These are phyloP conservation scores for Brenthis hecate DNA, from an alignment of 2,888 invertebrate species.

Conservation along the genomic window DNA sequence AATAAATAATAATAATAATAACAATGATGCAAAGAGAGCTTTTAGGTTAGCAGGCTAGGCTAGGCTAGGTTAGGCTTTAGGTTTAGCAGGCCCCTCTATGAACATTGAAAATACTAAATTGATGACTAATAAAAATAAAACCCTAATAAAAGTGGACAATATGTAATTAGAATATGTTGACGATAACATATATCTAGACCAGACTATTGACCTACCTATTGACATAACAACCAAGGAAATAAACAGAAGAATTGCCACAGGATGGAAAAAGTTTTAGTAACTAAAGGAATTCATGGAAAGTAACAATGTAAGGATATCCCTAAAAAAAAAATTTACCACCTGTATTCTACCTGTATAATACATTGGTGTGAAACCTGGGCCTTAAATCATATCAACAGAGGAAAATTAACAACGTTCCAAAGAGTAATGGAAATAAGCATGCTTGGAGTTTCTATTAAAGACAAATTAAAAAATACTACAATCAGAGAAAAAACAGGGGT, in stretches of 20 bases:
- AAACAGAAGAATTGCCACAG: slow-evolving; percentile 32
- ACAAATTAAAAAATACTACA: slow-evolving; percentile 8
- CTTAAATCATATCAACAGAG: background rate
- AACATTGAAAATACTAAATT: too few species aligned
- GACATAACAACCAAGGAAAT: background rate
- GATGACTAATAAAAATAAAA: too few species aligned
- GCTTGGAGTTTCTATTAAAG: slow-evolving; percentile 7
- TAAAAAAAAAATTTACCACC: slow-evolving; percentile 35
- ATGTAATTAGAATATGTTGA: background rate
- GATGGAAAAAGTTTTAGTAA: slow-evolving; percentile 39
- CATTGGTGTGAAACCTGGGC: slow-evolving; percentile 40
- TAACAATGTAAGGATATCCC: slow-evolving; percentile 28
- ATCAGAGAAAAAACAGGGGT: too few species aligned
- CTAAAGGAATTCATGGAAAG: slow-evolving; percentile 37
- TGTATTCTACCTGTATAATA: slow-evolving; percentile 22
- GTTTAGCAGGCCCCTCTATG: too few species aligned
- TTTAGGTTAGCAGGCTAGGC: too few species aligned
- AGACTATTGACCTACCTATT: background rate
- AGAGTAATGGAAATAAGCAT: slow-evolving; percentile 25
- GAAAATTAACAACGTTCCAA: background rate
- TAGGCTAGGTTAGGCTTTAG: too few species aligned
- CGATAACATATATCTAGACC: background rate
- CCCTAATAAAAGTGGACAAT: too few species aligned
- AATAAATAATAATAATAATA: too few species aligned
- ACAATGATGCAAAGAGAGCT: too few species aligned